A percentile compares a stretch with the other conserved stretches of the same genome.
Evolutionary conservation across 1,140 invertebrate genomes (phyloP).

Genomic region (Luehdorfia chinensis): DNA sequence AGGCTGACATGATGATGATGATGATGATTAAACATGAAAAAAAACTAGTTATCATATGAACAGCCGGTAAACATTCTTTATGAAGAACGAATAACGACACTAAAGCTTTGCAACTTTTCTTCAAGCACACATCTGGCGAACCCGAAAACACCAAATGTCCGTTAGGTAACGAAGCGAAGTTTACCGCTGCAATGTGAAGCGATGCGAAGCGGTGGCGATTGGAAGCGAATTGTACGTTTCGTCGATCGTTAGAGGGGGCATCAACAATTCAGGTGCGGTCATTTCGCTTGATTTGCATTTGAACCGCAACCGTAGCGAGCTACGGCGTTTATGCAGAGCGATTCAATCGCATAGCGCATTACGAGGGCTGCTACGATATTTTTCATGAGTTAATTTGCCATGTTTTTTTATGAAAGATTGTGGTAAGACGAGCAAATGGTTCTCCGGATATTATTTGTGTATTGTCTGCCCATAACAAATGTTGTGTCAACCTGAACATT

Average conservation of each 20-base stretch:
- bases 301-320: slow-evolving; percentile 15
- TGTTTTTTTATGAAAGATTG: too few species aligned
- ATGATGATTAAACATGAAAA: too few species aligned
- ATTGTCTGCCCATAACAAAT: too few species aligned
- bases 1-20: too few species aligned
- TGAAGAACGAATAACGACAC: slow-evolving; percentile 1
- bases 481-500: too few species aligned
- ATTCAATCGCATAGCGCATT: too few species aligned
- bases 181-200: background rate
- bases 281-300: slow-evolving; percentile 38
- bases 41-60: too few species aligned
- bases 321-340: background rate
- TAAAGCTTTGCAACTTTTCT: slow-evolving; percentile 4
- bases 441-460: too few species aligned
- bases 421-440: too few species aligned
- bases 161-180: background rate
- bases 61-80: too few species aligned
- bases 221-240: slow-evolving; percentile 28
- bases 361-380: too few species aligned
- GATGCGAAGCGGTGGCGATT: background rate
- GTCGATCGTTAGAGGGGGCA: slow-evolving; percentile 21
- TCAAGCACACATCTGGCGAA: background rate
- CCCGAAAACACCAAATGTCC: background rate
- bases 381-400: too few species aligned
- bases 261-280: slow-evolving; percentile 4